Conservation (phyloP, 2,113 vertebrate genomes). For the Promerops cafer region DNA sequence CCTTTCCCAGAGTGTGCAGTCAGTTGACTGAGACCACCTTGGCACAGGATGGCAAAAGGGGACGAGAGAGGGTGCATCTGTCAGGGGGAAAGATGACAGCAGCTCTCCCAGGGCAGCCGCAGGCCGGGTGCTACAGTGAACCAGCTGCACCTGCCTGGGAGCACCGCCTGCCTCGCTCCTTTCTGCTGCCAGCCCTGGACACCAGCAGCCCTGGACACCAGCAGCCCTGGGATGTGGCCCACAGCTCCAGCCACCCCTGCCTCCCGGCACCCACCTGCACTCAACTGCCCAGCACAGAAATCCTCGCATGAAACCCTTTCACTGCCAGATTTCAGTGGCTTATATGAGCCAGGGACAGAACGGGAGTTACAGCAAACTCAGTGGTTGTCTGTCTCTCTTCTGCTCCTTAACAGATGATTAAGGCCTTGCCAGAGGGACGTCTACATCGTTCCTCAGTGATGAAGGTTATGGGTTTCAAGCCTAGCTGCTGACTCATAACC, state of each 20-base stretch:
- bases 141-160: not conserved
- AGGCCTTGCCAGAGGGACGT: not conserved
- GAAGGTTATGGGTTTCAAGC: conserved; percentile 31
- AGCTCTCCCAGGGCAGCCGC: not conserved
- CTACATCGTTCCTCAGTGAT: not conserved
- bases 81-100: not conserved
- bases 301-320: not conserved
- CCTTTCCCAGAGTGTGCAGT: not conserved
- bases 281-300: not conserved
- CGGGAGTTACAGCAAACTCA: not conserved
- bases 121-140: not conserved
- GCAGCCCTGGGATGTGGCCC: not conserved
- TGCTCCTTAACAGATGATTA: not conserved
- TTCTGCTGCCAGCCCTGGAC: not conserved
- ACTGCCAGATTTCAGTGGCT: not conserved
- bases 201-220: not conserved
- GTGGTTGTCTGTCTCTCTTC: not conserved
- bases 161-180: not conserved
- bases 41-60: not conserved
- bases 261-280: rapidly evolving
- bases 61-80: not conserved
- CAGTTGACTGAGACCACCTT: not conserved
- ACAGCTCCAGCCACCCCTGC: not conserved
- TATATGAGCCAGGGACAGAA: rapidly evolving
- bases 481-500: conserved; percentile 24